Evolutionary conservation across 2,797 vertebrate genomes (phyloP).

Genomic region (Crenuchus spilurus): DNA sequence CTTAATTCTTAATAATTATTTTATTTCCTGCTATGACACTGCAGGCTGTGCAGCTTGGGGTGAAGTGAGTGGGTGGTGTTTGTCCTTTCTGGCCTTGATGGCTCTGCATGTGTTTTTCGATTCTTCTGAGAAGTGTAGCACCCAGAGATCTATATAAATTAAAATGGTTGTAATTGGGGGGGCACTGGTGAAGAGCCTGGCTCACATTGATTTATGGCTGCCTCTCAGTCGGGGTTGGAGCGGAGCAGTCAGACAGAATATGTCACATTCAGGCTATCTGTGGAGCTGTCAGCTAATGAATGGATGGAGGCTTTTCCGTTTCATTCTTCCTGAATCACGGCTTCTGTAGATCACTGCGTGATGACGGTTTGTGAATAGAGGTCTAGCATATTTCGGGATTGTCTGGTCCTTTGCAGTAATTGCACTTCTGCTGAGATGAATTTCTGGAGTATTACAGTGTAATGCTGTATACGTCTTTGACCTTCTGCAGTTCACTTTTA

Average conservation of each 20-base stretch:
- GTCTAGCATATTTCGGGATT: not conserved
- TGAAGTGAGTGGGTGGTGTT: slow-evolving; percentile 6
- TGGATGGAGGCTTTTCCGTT: not conserved
- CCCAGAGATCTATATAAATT: slow-evolving; percentile 56
- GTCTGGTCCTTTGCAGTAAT: not conserved
- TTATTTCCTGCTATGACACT: too few species aligned
- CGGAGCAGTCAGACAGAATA: not conserved
- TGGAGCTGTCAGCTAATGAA: slow-evolving; percentile 1
- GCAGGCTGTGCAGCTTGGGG: not conserved
- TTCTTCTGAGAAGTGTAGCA: not conserved
- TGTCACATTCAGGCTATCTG: not conserved
- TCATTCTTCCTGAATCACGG: not conserved
- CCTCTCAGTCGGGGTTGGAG: not conserved
- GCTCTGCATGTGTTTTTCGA: slow-evolving; percentile 21
- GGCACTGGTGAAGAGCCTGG: slow-evolving; percentile 39
- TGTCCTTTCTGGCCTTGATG: not conserved
- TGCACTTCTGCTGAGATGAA: not conserved
- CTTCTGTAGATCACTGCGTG: not conserved
- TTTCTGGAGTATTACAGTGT: slow-evolving; percentile 25
- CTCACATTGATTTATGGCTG: slow-evolving; percentile 36
- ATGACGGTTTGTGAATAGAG: not conserved
- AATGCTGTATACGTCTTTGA: slow-evolving; percentile 40
- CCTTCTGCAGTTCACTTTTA: slow-evolving; percentile 38
- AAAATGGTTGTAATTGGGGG: slow-evolving; percentile 42
- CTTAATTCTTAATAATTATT: too few species aligned